Evolutionary conservation across 2,113 vertebrate genomes (phyloP).

Genomic region (Myrmophylax atrothorax): DNA sequence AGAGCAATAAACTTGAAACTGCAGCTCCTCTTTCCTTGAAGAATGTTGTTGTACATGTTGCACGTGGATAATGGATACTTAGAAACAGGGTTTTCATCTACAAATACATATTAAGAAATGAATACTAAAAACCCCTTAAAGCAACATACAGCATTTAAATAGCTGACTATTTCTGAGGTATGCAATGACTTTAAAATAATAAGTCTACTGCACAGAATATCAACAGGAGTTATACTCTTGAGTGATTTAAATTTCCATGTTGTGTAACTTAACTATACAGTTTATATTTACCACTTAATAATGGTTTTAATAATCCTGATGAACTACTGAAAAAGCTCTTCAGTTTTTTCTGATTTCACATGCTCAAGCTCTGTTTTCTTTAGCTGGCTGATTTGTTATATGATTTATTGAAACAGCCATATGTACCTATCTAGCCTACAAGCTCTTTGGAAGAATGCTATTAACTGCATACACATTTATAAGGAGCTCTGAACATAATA

Average conservation of each 20-base stretch:
- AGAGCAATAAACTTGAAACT: not conserved
- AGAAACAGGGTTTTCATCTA: not conserved
- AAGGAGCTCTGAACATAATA: not conserved
- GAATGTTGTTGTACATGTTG: not conserved
- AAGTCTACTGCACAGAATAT: not conserved
- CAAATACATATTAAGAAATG: not conserved
- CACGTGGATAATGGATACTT: not conserved
- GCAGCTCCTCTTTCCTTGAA: not conserved
- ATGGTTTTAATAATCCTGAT: not conserved
- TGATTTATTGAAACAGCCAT: not conserved
- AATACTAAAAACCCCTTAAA: not conserved
- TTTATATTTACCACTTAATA: not conserved
- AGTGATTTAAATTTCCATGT: constrained; percentile 5
- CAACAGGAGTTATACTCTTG: not conserved
- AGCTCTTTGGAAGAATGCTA: not conserved
- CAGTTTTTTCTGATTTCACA: not conserved
- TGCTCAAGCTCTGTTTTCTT: not conserved
- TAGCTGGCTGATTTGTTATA: not conserved
- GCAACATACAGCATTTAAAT: not conserved
- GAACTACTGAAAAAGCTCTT: not conserved
- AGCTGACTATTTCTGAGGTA: not conserved
- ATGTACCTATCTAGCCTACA: not conserved
- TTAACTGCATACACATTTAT: not conserved
- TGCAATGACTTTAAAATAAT: not conserved
- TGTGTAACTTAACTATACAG: not conserved